Evolutionary conservation across 2,888 invertebrate genomes (phyloP), one percentile per base, ranked within the genome.

Genomic region (Drosophila pullipes): DNA sequence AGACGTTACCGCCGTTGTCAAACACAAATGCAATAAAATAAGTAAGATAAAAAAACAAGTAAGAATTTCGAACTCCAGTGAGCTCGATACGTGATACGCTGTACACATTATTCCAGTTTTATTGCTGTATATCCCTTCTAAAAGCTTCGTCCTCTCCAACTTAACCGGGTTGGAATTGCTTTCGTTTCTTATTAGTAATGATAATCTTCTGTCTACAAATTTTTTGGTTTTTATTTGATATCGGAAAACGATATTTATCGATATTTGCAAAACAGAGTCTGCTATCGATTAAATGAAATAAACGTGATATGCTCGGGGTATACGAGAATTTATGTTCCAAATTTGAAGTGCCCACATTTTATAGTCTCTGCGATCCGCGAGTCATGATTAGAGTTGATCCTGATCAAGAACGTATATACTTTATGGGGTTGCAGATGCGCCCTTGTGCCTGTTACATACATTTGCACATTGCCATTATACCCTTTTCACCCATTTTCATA

Each of bases 21-120:
- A 76, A 82, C 71, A 70, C 75, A 82, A 82, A 82, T 79, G 71
- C 63, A 79, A 69, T 82, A 82, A 79, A 82, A 82, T 78, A 78
- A 69, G 28, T 57, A 82, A 79, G 64, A 78, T 16, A 30, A 41
- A 58, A 13, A 58, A 31, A 22, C n/a, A 16, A 16, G 11, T 13
- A 3, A 13, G 35, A 18, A 37, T 16, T 25, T 25, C 1, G 2
- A 25, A 25, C 9, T 9, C 22, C 9, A 16, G 16, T 47, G 2
- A 47, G 25, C 16, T 16, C 16, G 25, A 25, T 47, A 1, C 16
- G 9, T 16, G 22, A 16, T 25, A 47, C 25, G 16, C 25, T 25
- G 13, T 25, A 47, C 0, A 4, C 13, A 10, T n/a, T 10, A 41
- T 41, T 41, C n/a, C 10, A n/a, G 41, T 10, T 10, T n/a, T 41